phyloP scores from a whole-genome alignment of 1,140 invertebrate genomes.

The Drosophila ohnishii region DNA sequence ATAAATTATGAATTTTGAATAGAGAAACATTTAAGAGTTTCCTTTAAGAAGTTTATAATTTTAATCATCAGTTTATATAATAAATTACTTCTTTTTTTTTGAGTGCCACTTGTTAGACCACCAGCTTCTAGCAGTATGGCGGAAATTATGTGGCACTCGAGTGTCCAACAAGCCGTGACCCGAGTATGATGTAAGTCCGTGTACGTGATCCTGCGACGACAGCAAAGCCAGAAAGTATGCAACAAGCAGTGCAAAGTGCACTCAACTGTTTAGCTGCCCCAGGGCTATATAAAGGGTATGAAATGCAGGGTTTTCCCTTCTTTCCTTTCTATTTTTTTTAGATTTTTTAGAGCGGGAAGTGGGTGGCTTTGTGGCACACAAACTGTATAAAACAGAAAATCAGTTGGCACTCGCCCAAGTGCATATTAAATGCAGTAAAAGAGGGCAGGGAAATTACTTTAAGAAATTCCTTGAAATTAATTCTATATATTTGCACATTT shows the following conservation, averaged over 20 bases:
- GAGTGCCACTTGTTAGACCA: conserved; percentile 3
- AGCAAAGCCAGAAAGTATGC: conserved; percentile 59
- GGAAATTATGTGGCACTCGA: conserved; percentile 72
- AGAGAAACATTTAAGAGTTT: not conserved
- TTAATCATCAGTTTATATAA: too few species aligned
- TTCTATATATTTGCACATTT: conserved; percentile 4
- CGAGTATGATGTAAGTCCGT: conserved; percentile 67
- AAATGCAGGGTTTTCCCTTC: not conserved
- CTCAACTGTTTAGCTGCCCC: conserved; percentile 67
- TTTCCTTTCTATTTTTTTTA: not conserved
- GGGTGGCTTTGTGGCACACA: conserved; percentile 19
- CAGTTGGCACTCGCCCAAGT: conserved; percentile 69
- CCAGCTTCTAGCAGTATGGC: conserved; percentile 28
- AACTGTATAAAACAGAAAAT: conserved; percentile 43
- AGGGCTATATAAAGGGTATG: not conserved
- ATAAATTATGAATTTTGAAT: not conserved
- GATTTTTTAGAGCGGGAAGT: conserved; percentile 5
- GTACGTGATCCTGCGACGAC: conserved; percentile 48
- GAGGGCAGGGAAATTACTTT: not conserved
- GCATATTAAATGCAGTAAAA: conserved; percentile 59
- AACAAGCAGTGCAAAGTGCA: conserved; percentile 67
- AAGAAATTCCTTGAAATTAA: not conserved
- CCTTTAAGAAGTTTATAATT: not conserved
- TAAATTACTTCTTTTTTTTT: not conserved
- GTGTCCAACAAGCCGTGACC: conserved; percentile 71